Evolutionary conservation across 2,888 invertebrate genomes (phyloP), one percentile per base, ranked within the genome.

Genomic region (Biston stratarius): DNA sequence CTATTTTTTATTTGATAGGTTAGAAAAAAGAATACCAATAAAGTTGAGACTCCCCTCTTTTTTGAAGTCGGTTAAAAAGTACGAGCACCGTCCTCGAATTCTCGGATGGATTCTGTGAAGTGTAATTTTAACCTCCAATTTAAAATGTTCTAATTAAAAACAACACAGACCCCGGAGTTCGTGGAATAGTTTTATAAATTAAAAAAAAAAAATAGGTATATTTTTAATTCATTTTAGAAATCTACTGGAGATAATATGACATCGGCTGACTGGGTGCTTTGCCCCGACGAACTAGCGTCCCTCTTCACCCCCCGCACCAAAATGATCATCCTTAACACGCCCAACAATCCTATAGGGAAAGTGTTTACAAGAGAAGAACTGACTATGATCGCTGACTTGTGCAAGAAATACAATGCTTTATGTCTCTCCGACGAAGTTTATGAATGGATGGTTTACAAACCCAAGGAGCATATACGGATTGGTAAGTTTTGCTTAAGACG

Each of bases 321-420:
- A 94, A 96, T 97, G 88, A 96, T 99, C 1, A 97, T 99, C 63
- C 78, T 99, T 14, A 99, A 99, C 90, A 99, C 99, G 0, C 99
- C 99, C 0, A 97, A 99, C 89, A 99, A 99, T 91, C 99, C 99
- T 0, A 88, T 98, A 0, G 99, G 99, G 49, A 99, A 99, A 92
- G 90, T 99, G 8, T 97, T 96, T 82, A 95, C 95, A 0, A 74
- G 89, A 99, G 99, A 0, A 10, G 67, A 68, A 9, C 40, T 67
- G 14, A 59, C 55, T 5, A 15, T 42, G 6, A 63, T 68, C 49
- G 67, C 67, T 0, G 67, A 64, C 3, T 40, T 68, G 47, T 68
- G 67, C 63, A 68, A 55, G 40, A 63, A 68, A 12, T 56, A 61
- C 7, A 68, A 68, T 12, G 67, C 61, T 0, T 6, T 68, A 6